Conservation (phyloP, 2,888 invertebrate species). For the Caenorhabditis sp. region DNA sequence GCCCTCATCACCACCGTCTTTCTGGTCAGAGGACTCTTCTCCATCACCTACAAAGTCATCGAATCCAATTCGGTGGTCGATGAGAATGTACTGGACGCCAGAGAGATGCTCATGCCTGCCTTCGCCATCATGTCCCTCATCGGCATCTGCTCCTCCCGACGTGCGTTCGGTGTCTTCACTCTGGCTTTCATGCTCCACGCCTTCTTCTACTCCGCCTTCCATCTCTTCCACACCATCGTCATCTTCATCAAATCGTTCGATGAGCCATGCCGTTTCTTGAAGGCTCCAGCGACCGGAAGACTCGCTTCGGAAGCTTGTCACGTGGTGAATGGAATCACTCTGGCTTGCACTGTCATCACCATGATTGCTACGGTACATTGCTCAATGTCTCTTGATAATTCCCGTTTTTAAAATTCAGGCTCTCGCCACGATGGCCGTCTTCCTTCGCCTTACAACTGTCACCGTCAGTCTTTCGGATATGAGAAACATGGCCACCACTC, state of each 20-base stretch:
- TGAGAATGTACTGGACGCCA: slow-evolving; percentile 26
- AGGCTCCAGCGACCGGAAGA: not conserved
- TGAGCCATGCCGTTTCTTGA: slow-evolving; percentile 14
- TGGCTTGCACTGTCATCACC: slow-evolving; percentile 16
- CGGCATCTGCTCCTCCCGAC: slow-evolving; percentile 44
- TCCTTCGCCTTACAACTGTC: slow-evolving; percentile 38
- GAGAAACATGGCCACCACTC: slow-evolving; percentile 39
- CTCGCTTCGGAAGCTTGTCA: slow-evolving; percentile 8
- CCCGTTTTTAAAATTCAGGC: not conserved
- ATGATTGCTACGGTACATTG: slow-evolving; percentile 34
- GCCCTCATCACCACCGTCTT: slow-evolving; percentile 39
- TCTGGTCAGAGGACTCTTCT: slow-evolving; percentile 31
- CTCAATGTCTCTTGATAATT: too few relatives aligned
- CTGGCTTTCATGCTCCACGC: slow-evolving; percentile 54
- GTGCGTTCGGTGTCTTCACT: slow-evolving; percentile 52
- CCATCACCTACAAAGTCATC: slow-evolving; percentile 17
- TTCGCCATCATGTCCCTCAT: slow-evolving; percentile 51
- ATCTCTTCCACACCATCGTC: slow-evolving; percentile 24
- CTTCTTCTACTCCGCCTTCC: slow-evolving; percentile 36
- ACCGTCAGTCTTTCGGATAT: slow-evolving; percentile 27
- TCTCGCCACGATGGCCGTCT: slow-evolving; percentile 45
- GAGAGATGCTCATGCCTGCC: slow-evolving; percentile 43
- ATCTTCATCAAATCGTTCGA: slow-evolving; percentile 29
- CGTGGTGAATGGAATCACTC: slow-evolving; percentile 15
- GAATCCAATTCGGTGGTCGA: slow-evolving; percentile 22